Conservation (phyloP, 2,113 vertebrate genomes). For the Tragulus kanchil region DNA sequence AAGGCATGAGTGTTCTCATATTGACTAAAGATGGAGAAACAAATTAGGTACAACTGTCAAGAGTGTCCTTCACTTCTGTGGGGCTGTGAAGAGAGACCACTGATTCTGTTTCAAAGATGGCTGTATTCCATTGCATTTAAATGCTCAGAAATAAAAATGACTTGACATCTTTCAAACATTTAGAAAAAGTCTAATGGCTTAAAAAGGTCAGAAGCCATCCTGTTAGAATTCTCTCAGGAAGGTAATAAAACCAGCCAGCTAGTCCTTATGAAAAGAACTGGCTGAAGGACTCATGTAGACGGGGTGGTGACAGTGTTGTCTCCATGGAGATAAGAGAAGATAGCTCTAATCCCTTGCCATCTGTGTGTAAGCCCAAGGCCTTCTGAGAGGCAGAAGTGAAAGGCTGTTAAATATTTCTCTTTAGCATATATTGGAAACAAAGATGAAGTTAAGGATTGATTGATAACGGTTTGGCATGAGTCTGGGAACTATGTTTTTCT, state of each 20-base stretch:
- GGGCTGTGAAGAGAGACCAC: neutral
- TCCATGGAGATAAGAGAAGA: neutral
- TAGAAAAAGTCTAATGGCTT: neutral
- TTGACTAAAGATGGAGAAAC: slow-evolving; percentile 1
- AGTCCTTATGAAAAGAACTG: neutral
- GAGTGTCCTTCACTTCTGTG: neutral
- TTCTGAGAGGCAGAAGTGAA: neutral
- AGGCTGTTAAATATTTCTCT: neutral
- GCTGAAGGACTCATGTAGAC: rapidly evolving
- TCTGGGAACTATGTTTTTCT: neutral
- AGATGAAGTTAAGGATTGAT: neutral
- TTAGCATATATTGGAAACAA: neutral
- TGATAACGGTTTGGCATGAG: neutral
- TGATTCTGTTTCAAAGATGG: neutral
- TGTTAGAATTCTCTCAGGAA: slow-evolving; percentile 13
- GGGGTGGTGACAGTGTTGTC: neutral
- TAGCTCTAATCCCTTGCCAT: too few species aligned
- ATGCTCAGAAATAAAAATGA: slow-evolving; percentile 32
- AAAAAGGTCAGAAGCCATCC: neutral
- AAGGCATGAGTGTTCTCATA: neutral
- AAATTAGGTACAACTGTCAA: neutral
- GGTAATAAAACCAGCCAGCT: neutral
- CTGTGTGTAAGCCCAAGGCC: neutral
- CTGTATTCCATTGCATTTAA: slow-evolving; percentile 16
- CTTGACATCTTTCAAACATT: neutral